Conservation (phyloP, 2,113 vertebrate species). For the Strigops habroptila region DNA sequence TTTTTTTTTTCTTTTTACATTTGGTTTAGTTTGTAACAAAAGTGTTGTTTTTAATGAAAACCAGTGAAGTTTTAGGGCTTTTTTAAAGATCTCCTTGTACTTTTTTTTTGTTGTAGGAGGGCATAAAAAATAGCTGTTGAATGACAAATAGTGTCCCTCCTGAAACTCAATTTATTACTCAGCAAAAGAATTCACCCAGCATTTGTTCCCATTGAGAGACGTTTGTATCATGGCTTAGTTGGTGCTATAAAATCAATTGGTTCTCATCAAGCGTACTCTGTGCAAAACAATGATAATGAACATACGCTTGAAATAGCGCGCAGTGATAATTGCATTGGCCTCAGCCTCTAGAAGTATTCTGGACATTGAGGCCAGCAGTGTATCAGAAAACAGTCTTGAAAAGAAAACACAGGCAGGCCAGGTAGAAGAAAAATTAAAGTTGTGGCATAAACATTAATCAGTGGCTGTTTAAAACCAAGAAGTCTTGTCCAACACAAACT, state of each 20-base stretch:
- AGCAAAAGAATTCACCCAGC: neutral
- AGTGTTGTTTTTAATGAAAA: neutral
- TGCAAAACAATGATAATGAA: constrained; percentile 23
- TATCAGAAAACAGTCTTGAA: neutral
- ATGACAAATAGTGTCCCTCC: neutral
- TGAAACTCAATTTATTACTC: constrained; percentile 10
- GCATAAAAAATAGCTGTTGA: neutral
- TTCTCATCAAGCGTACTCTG: neutral
- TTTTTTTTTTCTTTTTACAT: neutral
- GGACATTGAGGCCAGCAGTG: neutral
- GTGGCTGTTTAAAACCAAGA: neutral
- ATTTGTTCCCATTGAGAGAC: neutral
- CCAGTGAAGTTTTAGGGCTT: neutral
- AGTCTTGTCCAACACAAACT: neutral
- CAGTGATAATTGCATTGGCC: neutral
- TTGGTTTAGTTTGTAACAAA: neutral
- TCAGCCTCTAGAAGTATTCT: neutral
- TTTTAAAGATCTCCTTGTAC: neutral
- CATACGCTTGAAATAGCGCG: neutral
- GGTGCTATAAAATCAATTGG: constrained; percentile 15
- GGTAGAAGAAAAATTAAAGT: neutral
- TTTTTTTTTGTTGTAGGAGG: neutral
- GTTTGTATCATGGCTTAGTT: neutral
- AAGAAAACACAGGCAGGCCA: neutral
- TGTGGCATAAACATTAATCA: neutral